Base-by-base conservation (phyloP, 2,113 vertebrate genomes). In the Pontoporia blainvillei region DNA sequence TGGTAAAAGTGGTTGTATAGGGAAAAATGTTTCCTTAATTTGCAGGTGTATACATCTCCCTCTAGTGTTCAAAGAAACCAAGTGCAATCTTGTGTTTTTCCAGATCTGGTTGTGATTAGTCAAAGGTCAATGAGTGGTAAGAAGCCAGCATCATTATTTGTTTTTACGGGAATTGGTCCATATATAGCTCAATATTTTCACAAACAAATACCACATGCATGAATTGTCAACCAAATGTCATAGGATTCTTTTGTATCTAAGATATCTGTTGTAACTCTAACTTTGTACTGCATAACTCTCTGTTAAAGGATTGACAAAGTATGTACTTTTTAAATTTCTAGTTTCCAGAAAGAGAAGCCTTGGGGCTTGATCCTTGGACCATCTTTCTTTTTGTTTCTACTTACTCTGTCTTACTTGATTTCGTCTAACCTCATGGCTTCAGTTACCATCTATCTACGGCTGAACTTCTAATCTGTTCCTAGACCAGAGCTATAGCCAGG, bases 61-160 rank as follows among this genome's bases (percentile, higher is more conserved):
- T 92, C 98, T 97, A 97, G 97, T 96, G 98, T 97, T 96, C 88
- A 89, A 91, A 96, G 64, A n/a, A 59, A 81, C 15, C 8, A 93
- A 95, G 21, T 73, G 46, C 95, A 79, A 23, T 23, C 36, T 71
- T 59, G 34, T 76, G 36, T 69, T 93, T 82, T 92, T 75, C 67
- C 49, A 15, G 12, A 18, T 87, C 95, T 98, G 96, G 88, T 97
- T 96, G 46, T 96, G 94, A 97, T 97, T 91, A 96, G 96, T 14
- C 0, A 41, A 57, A 95, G 96, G 96, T 96, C 95, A 93, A 46
- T 0, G 57, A 54, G 91, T 41, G 78, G 97, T 89, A 95, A 96
- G 66, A 96, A 96, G 93, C 59, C 83, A 95, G 78, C 52, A 39
- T 88, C 2, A 1, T 89, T 97, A 91, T 59, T 95, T 96, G 94